These are phyloP conservation scores for Zaprionus gabonicus DNA, from an alignment of 1,140 invertebrate species.

Conservation along the genomic window DNA sequence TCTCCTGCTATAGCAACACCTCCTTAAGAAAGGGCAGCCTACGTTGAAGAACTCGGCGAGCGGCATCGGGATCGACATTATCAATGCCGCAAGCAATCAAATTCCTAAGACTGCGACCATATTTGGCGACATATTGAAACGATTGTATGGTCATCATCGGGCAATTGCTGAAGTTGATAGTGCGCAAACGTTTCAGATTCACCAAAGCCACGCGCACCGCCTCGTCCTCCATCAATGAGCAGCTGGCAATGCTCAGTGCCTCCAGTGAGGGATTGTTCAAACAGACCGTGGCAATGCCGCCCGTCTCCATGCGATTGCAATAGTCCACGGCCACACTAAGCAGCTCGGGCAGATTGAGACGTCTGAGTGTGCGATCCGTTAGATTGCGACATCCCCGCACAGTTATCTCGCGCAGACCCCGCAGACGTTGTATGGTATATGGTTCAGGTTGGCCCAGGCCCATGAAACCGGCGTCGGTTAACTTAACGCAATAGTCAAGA, in stretches of 20 bases:
- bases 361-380: constrained; percentile 51
- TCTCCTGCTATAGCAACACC: constrained; percentile 73
- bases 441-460: constrained; percentile 45
- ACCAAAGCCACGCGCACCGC: constrained; percentile 42
- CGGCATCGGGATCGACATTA: constrained; percentile 53
- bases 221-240: constrained; percentile 58
- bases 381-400: constrained; percentile 59
- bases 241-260: constrained; percentile 60
- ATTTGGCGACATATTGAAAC: constrained; percentile 53
- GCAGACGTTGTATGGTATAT: constrained; percentile 46
- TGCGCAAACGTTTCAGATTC: constrained; percentile 58
- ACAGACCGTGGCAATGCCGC: constrained; percentile 56
- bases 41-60: constrained; percentile 39
- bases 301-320: constrained; percentile 56
- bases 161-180: constrained; percentile 70
- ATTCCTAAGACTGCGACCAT: constrained; percentile 54
- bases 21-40: constrained; percentile 60
- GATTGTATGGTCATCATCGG: constrained; percentile 48
- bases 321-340: constrained; percentile 57
- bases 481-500: constrained; percentile 67
- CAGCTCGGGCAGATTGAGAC: constrained; percentile 54
- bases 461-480: constrained; percentile 63
- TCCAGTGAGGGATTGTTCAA: constrained; percentile 61
- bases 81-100: constrained; percentile 71
- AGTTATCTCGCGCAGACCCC: constrained; percentile 44